Evolutionary conservation across 1,140 invertebrate genomes (phyloP).

Genomic region (Heliconius nattereri): DNA sequence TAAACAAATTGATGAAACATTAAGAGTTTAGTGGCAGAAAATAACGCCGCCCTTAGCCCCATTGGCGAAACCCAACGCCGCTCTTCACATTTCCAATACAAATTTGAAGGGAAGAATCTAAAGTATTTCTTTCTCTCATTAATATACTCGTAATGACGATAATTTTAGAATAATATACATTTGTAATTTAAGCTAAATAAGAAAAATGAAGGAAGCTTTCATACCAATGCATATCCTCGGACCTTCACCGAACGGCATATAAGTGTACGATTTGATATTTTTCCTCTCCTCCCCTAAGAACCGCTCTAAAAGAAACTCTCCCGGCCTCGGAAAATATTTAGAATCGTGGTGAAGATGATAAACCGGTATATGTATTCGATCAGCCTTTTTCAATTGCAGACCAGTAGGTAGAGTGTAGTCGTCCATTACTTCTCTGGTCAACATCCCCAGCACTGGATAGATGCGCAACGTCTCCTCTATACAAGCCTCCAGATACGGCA

Average conservation of each 20-base stretch:
- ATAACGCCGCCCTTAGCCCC: too few relatives aligned
- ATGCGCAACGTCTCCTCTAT: constrained; percentile 41
- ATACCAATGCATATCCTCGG: constrained; percentile 4
- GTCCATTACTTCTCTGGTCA: constrained; percentile 45
- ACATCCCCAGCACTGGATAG: constrained; percentile 42
- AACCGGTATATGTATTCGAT: constrained; percentile 47
- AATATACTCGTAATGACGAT: too few relatives aligned
- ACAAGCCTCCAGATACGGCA: constrained; percentile 42
- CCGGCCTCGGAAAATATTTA: constrained; percentile 42
- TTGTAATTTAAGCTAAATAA: neutral
- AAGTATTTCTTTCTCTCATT: too few relatives aligned
- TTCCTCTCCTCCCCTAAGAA: constrained; percentile 44
- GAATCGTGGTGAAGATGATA: constrained; percentile 42
- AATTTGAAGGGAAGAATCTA: too few relatives aligned
- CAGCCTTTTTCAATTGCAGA: constrained; percentile 38
- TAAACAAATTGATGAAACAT: too few relatives aligned
- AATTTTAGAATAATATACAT: too few relatives aligned
- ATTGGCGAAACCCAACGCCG: too few relatives aligned
- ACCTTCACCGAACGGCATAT: constrained; percentile 45
- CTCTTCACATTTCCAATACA: too few relatives aligned
- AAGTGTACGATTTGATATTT: constrained; percentile 42
- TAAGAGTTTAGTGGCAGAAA: too few relatives aligned
- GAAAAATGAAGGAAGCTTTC: neutral
- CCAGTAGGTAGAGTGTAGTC: constrained; percentile 42
- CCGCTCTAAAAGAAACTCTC: constrained; percentile 41